phyloP scores from a whole-genome alignment of 1,140 invertebrate genomes.

The Idris sp. region DNA sequence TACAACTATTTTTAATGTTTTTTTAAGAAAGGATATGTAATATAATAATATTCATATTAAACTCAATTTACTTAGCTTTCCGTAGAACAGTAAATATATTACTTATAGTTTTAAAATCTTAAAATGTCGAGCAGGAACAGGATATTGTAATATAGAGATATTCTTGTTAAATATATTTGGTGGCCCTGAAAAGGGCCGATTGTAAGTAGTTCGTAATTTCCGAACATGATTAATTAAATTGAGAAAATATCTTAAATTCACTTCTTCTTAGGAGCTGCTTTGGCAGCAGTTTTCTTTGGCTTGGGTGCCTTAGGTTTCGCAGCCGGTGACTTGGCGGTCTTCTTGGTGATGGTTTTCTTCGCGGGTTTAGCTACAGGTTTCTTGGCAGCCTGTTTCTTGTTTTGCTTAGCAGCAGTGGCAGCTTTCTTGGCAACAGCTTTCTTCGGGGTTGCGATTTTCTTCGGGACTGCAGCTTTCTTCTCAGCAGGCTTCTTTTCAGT shows the following conservation, averaged over 20 bases:
- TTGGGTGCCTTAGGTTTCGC: conserved; percentile 11
- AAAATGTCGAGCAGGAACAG: too few species aligned
- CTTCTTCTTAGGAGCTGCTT: conserved; percentile 7
- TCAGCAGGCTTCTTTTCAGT: conserved; percentile 8
- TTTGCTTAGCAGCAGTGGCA: not conserved
- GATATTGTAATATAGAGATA: too few species aligned
- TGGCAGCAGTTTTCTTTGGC: conserved; percentile 2
- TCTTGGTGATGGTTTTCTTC: not conserved
- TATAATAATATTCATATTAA: too few species aligned
- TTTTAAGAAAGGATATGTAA: too few species aligned
- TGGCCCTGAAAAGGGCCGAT: conserved; percentile 70
- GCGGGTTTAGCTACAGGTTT: conserved; percentile 3
- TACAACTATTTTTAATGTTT: too few species aligned
- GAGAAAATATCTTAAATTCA: too few species aligned
- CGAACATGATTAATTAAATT: too few species aligned
- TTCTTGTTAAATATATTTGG: conserved; percentile 42
- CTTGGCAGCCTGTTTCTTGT: conserved; percentile 5
- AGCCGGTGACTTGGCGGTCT: not conserved
- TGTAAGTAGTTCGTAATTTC: not conserved
- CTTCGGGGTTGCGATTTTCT: conserved; percentile 10
- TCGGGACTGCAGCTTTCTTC: conserved; percentile 14
- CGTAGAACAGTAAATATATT: too few species aligned
- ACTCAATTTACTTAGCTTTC: too few species aligned
- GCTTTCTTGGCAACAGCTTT: conserved; percentile 2
- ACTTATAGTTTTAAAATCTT: too few species aligned